Evolutionary conservation across 2,888 invertebrate species (phyloP), one percentile per base, ranked within the genome.

Genomic region (Lasius fuliginosus): DNA sequence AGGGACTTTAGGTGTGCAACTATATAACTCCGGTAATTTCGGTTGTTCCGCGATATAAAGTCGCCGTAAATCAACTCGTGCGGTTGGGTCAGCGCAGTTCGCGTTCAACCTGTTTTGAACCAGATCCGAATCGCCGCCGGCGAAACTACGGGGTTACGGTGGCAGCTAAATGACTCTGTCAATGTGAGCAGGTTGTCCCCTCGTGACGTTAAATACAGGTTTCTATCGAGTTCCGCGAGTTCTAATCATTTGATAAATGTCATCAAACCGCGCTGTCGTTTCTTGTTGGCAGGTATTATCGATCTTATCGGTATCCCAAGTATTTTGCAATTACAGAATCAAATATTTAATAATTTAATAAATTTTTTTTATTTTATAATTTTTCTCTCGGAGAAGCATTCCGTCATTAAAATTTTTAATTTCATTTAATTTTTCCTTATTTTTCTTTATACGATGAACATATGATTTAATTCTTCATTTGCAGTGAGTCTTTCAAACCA

Each of bases 1-100:
- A 87, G 89, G 75, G 42, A n/a, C 76, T 73, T 56, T 36, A 68
- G 0, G n/a, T 33, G 1, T 33, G 4, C 67, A 65, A 77, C 46
- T 62, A 85, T 58, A 53, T 49, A 75, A 82, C 18, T 64, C 64
- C 40, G 64, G 82, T 82, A 89, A 89, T 89, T 89, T 87, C 46
- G 89, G 81, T 75, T 77, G 77, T 86, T 79, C 46, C 58, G 60
- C 77, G 89, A 87, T 83, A 87, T 83, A 86, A 89, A 46, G 23
- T n/a, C 49, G 75, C 65, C 49, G 85, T 89, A 87, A 89, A 89
- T 89, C 89, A 89, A 83, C 36, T 0, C 49, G 58, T 36, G 27
- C 60, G 64, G 33, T 58, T 76, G 83, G 60, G 81, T 84, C 64
- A 71, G 65, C 65, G 18, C 62, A 30, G 64, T 46, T 74, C 40